Percentiles rank a stretch among this genome's conserved stretches.
Evolutionary conservation across 2,797 vertebrate genomes (phyloP).

Genomic region (Avahi laniger): DNA sequence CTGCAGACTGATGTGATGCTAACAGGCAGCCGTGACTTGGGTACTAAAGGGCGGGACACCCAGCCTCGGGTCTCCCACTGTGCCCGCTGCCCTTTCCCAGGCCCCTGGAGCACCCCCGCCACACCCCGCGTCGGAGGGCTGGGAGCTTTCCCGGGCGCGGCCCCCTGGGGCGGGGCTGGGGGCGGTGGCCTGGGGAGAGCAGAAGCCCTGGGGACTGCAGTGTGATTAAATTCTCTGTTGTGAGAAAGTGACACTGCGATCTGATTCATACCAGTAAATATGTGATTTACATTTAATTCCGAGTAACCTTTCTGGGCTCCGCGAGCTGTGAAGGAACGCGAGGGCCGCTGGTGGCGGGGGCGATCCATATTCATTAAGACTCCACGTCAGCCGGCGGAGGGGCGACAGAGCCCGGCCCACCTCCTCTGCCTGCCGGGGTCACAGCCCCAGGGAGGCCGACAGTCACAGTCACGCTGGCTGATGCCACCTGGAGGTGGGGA

Average conservation of each 20-base stretch:
- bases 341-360: constrained; percentile 82
- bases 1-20: not conserved
- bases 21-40: constrained; percentile 24
- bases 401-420: constrained; percentile 74
- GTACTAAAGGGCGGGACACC: not conserved
- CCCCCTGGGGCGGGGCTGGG: not conserved
- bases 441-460: constrained; percentile 75
- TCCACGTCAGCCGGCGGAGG: constrained; percentile 82
- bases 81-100: not conserved
- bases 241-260: constrained; percentile 80
- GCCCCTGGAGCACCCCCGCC: not conserved
- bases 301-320: constrained; percentile 86
- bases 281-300: constrained; percentile 92
- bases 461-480: constrained; percentile 66
- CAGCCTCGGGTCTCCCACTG: not conserved
- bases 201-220: constrained; percentile 13
- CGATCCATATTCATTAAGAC: constrained; percentile 92
- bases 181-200: not conserved
- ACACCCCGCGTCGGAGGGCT: accelerated
- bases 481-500: not conserved
- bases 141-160: not conserved
- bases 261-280: constrained; percentile 89
- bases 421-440: constrained; percentile 74
- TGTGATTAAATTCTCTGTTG: constrained; percentile 76
- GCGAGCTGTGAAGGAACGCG: constrained; percentile 87